These are phyloP conservation scores for Micrasema minimum DNA, from an alignment of 1,140 invertebrate species.

Conservation along the genomic window DNA sequence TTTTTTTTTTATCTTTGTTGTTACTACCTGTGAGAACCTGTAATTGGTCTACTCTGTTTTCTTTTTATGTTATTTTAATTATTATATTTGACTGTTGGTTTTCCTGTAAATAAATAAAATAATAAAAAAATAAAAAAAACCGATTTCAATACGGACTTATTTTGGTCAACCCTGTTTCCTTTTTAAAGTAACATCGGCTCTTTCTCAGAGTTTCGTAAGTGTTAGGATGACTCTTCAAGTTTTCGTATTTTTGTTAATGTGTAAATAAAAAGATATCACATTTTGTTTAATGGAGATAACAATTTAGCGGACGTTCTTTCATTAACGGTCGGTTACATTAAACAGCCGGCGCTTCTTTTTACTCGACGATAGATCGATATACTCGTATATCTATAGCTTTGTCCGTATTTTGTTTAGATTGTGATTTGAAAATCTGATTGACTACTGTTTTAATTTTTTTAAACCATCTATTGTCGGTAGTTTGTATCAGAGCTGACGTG, in stretches of 20 bases:
- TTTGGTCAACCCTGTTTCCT: slow-evolving; percentile 8
- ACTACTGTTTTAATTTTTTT: not conserved
- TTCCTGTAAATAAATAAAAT: too few relatives aligned
- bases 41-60: too few relatives aligned
- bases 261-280: slow-evolving; percentile 55
- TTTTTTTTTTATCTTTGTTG: too few relatives aligned
- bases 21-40: too few relatives aligned
- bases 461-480: too few relatives aligned
- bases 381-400: slow-evolving; percentile 18
- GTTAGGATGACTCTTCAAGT: slow-evolving; percentile 50
- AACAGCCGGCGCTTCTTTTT: slow-evolving; percentile 24
- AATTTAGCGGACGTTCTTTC: slow-evolving; percentile 52
- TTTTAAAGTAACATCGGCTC: slow-evolving; percentile 7
- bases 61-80: too few relatives aligned
- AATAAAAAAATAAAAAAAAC: too few relatives aligned
- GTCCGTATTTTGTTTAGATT: not conserved
- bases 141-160: not conserved
- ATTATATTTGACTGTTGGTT: too few relatives aligned
- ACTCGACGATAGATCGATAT: slow-evolving; percentile 10
- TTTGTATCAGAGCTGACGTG: not conserved
- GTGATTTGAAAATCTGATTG: slow-evolving; percentile 3
- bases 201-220: slow-evolving; percentile 48
- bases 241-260: slow-evolving; percentile 55
- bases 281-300: slow-evolving; percentile 54
- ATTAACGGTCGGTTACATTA: slow-evolving; percentile 43